A percentile compares a stretch with the other conserved stretches of the same genome.
These are phyloP conservation scores for Podargus strigoides DNA, from an alignment of 2,797 vertebrate species.

Conservation along the genomic window DNA sequence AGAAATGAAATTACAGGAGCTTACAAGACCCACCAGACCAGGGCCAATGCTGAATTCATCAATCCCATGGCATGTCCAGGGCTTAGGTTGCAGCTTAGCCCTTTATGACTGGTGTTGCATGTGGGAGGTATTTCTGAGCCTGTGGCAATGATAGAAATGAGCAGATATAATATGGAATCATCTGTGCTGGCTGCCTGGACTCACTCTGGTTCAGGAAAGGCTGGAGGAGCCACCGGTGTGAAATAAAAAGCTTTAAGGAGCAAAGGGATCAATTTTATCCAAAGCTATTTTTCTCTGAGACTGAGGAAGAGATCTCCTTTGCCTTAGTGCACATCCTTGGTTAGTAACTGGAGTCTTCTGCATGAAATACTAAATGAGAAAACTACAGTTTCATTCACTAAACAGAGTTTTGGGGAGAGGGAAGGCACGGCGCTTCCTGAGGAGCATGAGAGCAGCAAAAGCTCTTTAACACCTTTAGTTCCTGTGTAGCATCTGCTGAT, in stretches of 20 bases:
- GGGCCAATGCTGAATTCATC: conserved; percentile 51
- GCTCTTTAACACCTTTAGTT: background rate
- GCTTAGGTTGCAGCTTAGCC: background rate
- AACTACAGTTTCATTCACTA: background rate
- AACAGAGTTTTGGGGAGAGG: background rate
- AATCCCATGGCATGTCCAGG: background rate
- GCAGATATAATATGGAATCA: background rate
- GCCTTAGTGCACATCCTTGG: background rate
- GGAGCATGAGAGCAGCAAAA: background rate
- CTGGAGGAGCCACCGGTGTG: background rate
- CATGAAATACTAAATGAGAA: background rate
- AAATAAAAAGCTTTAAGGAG: background rate
- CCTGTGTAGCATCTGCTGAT: background rate
- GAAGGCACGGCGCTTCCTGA: background rate
- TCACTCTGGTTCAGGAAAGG: background rate
- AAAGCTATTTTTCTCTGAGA: background rate
- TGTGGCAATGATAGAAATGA: background rate
- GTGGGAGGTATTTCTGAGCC: background rate
- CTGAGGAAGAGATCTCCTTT: background rate
- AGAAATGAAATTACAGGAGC: conserved; percentile 53
- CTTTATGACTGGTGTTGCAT: background rate
- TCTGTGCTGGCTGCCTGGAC: background rate
- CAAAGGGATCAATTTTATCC: background rate
- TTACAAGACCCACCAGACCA: conserved; percentile 44
- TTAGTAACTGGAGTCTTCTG: background rate